Evolutionary conservation across 2,113 vertebrate species (phyloP).

Genomic region (Oryzias melastigma): DNA sequence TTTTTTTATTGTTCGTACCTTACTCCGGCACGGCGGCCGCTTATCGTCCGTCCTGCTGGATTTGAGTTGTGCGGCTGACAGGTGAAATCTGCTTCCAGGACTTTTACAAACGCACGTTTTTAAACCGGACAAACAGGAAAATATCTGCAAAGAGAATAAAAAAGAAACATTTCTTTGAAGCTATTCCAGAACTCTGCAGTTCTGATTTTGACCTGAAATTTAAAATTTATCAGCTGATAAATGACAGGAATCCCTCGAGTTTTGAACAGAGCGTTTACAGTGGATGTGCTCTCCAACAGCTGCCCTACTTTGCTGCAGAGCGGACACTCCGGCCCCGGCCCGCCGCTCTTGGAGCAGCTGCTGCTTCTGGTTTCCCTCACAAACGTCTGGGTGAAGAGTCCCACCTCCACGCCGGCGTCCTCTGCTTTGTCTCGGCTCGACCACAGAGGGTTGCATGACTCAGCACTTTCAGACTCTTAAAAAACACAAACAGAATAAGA

Average conservation of each 20-base stretch:
- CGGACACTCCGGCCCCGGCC: conserved; percentile 48
- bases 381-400: conserved; percentile 10
- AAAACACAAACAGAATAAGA: not conserved
- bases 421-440: conserved; percentile 23
- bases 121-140: conserved; percentile 51
- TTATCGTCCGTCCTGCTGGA: conserved; percentile 14
- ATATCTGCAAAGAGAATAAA: conserved; percentile 46
- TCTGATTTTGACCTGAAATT: no score
- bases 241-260: no score
- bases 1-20: conserved; percentile 47
- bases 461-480: conserved; percentile 20
- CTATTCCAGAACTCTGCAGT: no score
- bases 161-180: not conserved
- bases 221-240: no score
- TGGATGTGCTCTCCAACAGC: not conserved
- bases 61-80: conserved; percentile 21
- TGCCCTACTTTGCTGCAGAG: conserved; percentile 63
- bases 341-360: conserved; percentile 30
- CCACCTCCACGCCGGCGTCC: conserved; percentile 13
- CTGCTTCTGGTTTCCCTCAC: conserved; percentile 35
- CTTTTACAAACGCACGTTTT: conserved; percentile 57
- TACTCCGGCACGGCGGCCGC: conserved; percentile 31
- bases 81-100: conserved; percentile 25
- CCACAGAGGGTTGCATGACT: not conserved
- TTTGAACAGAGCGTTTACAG: not conserved